These are phyloP conservation scores for Sicus ferrugineus DNA, from an alignment of 2,888 invertebrate species.

Conservation along the genomic window DNA sequence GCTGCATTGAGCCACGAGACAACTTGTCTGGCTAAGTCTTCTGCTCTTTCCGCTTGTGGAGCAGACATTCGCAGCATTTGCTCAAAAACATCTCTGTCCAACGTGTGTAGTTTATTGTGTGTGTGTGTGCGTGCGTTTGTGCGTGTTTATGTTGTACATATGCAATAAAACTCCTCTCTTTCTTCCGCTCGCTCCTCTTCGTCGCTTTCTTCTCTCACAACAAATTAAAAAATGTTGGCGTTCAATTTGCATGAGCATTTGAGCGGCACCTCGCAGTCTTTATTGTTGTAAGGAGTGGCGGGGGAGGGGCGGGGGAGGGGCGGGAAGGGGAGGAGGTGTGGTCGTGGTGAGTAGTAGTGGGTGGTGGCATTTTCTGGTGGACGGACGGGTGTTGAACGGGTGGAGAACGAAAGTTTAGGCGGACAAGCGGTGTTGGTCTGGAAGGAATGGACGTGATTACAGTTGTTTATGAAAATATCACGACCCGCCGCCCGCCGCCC, in stretches of 20 bases:
- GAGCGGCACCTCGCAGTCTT: neutral
- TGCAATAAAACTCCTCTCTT: slow-evolving; percentile 21
- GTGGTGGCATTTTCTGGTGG: too few species aligned
- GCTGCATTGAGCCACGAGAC: too few species aligned
- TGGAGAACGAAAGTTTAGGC: too few species aligned
- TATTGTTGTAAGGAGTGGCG: too few species aligned
- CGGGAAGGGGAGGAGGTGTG: neutral
- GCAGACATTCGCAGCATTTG: too few species aligned
- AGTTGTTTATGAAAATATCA: neutral
- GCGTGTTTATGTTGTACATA: slow-evolving; percentile 1
- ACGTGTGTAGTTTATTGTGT: too few species aligned
- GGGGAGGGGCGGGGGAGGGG: too few species aligned
- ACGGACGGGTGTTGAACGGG: too few species aligned
- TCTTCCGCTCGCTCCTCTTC: neutral
- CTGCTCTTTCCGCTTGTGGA: too few species aligned
- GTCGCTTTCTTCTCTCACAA: neutral
- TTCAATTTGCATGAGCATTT: slow-evolving; percentile 27
- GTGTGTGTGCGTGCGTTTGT: neutral
- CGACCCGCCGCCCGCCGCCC: neutral
- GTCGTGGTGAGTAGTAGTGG: neutral
- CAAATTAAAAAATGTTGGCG: slow-evolving; percentile 23
- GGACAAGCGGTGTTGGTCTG: too few species aligned
- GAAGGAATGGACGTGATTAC: neutral
- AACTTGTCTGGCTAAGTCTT: too few species aligned
- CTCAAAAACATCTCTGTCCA: too few species aligned